Percentiles rank a stretch among this genome's conserved stretches.
Conservation (phyloP, 2,113 vertebrate genomes). For the Pedionomus torquatus region DNA sequence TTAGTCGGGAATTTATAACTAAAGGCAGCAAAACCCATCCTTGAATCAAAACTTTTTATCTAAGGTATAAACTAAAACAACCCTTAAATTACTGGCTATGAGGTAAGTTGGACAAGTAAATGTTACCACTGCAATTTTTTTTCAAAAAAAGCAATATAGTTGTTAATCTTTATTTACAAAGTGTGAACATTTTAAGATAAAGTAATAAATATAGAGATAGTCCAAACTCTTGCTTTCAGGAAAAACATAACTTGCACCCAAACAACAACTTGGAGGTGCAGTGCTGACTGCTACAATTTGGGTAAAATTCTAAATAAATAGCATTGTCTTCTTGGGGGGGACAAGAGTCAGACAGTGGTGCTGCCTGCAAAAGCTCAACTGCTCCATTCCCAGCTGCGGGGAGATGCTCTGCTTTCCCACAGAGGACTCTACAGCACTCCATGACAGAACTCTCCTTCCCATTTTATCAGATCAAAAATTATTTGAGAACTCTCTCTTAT, state of each 20-base stretch:
- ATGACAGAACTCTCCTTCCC: background rate
- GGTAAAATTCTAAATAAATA: background rate
- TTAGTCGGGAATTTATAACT: background rate
- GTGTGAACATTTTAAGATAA: background rate
- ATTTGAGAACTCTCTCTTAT: background rate
- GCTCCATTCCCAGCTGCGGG: accelerated
- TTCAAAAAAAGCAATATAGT: background rate
- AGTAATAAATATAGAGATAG: background rate
- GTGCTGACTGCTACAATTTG: no score
- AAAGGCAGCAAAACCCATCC: background rate
- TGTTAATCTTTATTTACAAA: background rate
- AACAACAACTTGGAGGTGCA: accelerated
- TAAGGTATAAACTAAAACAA: background rate
- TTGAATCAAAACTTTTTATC: background rate
- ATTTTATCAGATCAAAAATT: background rate
- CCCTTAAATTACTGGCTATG: background rate
- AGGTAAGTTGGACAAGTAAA: background rate
- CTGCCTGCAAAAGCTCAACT: background rate
- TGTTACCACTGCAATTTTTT: no score
- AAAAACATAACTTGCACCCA: background rate
- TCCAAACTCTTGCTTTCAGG: background rate
- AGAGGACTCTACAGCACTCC: accelerated
- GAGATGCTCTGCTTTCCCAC: background rate
- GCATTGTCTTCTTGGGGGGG: no score
- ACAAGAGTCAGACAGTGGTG: accelerated